Conservation (phyloP, 1,140 invertebrate genomes). For the Eubasilissa regina region DNA sequence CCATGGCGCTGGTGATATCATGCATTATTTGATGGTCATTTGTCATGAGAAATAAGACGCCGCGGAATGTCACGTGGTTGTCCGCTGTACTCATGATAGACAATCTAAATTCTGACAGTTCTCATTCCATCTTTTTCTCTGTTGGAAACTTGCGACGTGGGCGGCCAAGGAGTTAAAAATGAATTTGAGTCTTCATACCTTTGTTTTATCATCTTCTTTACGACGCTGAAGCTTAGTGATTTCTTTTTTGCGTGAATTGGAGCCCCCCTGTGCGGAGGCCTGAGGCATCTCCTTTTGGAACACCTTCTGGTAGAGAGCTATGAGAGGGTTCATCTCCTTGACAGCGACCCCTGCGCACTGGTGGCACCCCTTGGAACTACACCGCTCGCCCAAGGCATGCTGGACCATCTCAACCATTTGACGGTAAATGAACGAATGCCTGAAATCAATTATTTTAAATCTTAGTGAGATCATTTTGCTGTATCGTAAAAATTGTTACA, state of each 20-base stretch:
- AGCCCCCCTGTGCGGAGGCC: neutral
- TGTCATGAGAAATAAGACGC: too few species aligned
- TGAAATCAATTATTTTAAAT: conserved; percentile 31
- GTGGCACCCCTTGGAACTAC: conserved; percentile 42
- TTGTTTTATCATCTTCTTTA: neutral
- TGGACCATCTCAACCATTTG: conserved; percentile 58
- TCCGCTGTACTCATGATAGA: too few species aligned
- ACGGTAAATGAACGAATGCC: conserved; percentile 57
- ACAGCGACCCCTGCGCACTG: conserved; percentile 11
- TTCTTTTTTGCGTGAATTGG: neutral
- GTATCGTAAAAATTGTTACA: too few species aligned
- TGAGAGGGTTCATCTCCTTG: conserved; percentile 11
- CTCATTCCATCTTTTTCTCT: too few species aligned
- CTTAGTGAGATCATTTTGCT: neutral
- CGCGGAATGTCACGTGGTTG: too few species aligned
- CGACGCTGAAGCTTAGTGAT: neutral
- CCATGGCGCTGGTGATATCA: too few species aligned
- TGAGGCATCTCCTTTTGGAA: conserved; percentile 11
- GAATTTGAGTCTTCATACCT: neutral
- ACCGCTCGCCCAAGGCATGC: conserved; percentile 54
- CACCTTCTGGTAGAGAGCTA: conserved; percentile 1
- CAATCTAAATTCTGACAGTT: too few species aligned
- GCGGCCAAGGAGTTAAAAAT: too few species aligned
- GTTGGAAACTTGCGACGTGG: too few species aligned
- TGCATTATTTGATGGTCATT: too few species aligned